These are phyloP conservation scores for Phymatocera aterrima DNA, from an alignment of 2,888 invertebrate species.

Conservation along the genomic window DNA sequence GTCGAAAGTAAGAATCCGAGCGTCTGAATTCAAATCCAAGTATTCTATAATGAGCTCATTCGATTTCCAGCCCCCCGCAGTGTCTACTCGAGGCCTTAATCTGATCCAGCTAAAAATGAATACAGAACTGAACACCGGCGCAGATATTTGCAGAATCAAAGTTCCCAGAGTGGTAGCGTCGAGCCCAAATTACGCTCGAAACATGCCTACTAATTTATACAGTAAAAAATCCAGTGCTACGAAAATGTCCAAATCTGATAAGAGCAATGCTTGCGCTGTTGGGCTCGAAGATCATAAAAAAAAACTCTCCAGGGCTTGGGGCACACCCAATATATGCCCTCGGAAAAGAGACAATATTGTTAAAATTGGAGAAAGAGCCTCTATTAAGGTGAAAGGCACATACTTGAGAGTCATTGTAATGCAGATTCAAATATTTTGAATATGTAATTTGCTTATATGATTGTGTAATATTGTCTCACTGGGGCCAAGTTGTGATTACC, in stretches of 20 bases:
- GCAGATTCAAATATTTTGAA: not conserved
- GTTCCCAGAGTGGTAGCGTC: slow-evolving; percentile 54
- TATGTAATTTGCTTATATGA: not conserved
- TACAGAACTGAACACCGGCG: not conserved
- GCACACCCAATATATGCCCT: slow-evolving; percentile 46
- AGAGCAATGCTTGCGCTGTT: slow-evolving; percentile 46
- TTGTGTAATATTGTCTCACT: not conserved
- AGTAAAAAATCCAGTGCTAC: slow-evolving; percentile 48
- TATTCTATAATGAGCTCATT: not conserved
- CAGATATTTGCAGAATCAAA: slow-evolving; percentile 40
- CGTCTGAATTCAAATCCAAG: not conserved
- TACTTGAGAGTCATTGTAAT: not conserved
- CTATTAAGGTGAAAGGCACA: slow-evolving; percentile 4
- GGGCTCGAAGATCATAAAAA: slow-evolving; percentile 43
- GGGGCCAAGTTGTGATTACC: not conserved
- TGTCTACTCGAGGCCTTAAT: not conserved
- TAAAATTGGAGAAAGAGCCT: slow-evolving; percentile 9
- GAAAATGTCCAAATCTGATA: slow-evolving; percentile 51
- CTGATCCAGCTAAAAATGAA: slow-evolving; percentile 38
- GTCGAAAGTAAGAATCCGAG: slow-evolving; percentile 57
- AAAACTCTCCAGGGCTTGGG: slow-evolving; percentile 50
- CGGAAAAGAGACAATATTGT: slow-evolving; percentile 14
- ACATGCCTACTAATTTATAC: slow-evolving; percentile 37
- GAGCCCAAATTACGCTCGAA: slow-evolving; percentile 52
- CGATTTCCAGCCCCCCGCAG: slow-evolving; percentile 43